Evolutionary conservation across 2,797 vertebrate species (phyloP).

Genomic region (Cyclopterus lumpus): DNA sequence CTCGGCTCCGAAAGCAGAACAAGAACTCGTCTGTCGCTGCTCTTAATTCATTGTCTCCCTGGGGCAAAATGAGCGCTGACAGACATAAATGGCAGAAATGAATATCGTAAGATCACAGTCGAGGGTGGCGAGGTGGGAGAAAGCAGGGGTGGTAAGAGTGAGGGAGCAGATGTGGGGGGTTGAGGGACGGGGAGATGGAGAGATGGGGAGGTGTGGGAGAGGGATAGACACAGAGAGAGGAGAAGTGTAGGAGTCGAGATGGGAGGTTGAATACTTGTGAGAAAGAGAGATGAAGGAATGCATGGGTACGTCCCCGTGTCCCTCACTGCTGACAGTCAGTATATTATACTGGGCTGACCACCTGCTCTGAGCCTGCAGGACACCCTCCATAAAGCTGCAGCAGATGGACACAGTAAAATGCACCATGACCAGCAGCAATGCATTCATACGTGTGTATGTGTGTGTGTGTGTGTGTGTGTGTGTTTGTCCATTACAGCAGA

Average conservation of each 20-base stretch:
- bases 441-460: slow-evolving; percentile 16
- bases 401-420: slow-evolving; percentile 82
- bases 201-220: slow-evolving; percentile 39
- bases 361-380: slow-evolving; percentile 75
- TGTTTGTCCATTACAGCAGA: slow-evolving; percentile 40
- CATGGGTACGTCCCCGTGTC: slow-evolving; percentile 52
- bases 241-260: slow-evolving; percentile 21
- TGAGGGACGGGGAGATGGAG: slow-evolving; percentile 30
- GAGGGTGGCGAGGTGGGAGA: slow-evolving; percentile 38
- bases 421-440: slow-evolving; percentile 64
- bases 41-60: slow-evolving; percentile 80
- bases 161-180: background rate
- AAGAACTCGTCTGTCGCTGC: slow-evolving; percentile 79
- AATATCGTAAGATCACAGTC: slow-evolving; percentile 75
- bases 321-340: slow-evolving; percentile 68
- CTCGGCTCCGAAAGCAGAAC: slow-evolving; percentile 72
- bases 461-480: slow-evolving; percentile 6
- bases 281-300: slow-evolving; percentile 62
- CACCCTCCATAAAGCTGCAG: slow-evolving; percentile 74
- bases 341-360: slow-evolving; percentile 77
- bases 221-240: slow-evolving; percentile 7
- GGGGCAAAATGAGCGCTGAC: slow-evolving; percentile 74
- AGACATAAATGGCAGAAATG: slow-evolving; percentile 78
- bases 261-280: slow-evolving; percentile 42
- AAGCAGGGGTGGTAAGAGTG: slow-evolving; percentile 14